phyloP scores from a whole-genome alignment of 2,797 vertebrate genomes.

The Sebastes miniatus region DNA sequence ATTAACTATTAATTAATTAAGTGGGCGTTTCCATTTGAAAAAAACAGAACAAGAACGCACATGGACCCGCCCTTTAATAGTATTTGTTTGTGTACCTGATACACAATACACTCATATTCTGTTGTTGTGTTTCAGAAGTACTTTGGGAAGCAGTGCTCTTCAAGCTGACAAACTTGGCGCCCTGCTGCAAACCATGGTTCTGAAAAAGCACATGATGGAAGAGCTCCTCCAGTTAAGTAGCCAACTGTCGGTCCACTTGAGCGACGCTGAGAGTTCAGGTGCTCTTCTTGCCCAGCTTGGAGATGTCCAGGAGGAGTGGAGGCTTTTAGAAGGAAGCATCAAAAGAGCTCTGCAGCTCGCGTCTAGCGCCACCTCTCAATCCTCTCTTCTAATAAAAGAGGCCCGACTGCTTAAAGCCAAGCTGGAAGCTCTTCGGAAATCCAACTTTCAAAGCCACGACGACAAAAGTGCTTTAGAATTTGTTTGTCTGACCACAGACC shows the following conservation, averaged over 20 bases:
- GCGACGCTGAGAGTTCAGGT: constrained; percentile 83
- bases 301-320: constrained; percentile 86
- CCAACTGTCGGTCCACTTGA: constrained; percentile 79
- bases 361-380: constrained; percentile 75
- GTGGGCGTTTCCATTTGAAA: too few relatives aligned
- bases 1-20: too few relatives aligned
- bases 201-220: constrained; percentile 78
- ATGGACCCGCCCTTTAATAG: not conserved
- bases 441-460: constrained; percentile 36
- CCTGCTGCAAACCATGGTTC: constrained; percentile 76
- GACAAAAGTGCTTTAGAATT: constrained; percentile 47
- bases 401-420: constrained; percentile 69
- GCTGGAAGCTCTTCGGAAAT: constrained; percentile 71
- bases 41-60: not conserved
- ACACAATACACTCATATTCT: not conserved
- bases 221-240: constrained; percentile 78
- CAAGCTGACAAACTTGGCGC: constrained; percentile 82
- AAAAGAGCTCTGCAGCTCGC: constrained; percentile 81
- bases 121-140: constrained; percentile 69
- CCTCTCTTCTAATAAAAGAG: constrained; percentile 74
- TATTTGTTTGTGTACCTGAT: not conserved
- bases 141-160: constrained; percentile 76
- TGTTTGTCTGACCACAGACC: constrained; percentile 73
- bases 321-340: constrained; percentile 78
- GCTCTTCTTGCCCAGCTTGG: constrained; percentile 83